Base-by-base conservation (phyloP, 2,797 vertebrate species). In the Karalla daura region DNA sequence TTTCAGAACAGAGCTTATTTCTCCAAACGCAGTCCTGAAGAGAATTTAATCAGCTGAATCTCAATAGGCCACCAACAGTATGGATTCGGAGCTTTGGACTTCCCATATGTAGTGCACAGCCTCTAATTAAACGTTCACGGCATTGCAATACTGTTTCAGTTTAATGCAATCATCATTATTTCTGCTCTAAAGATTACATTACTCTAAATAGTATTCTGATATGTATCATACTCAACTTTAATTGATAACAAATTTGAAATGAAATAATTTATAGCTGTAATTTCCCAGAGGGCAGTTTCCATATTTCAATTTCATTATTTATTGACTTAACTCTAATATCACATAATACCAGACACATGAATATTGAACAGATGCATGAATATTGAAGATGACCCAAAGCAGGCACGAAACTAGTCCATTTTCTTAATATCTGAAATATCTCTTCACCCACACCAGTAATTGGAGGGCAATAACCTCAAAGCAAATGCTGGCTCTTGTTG, bases 1-100 rank as follows among this genome's bases (percentile, higher is more conserved):
- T 84, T 75, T 81, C 41, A 77, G 75, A 89, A 85, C 78, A 53
- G 67, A 78, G 68, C 82, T 84, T 53, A 71, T 75, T 88, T 81
- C 70, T 80, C 64, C 62, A 55, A 74, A 75, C 33, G 46, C 35
- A 17, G 45, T 54, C 61, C 75, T 83, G 59, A 76, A 91, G 77
- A 78, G 67, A 71, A 68, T 90, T 83, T 68, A 71, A 63, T 59
- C 45, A 28, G 35, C 54, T 74, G 64, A 79, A 82, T 89, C 53
- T 80, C 64, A 79, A 74, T 68, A 18, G 70, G 35, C 63, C 64
- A 60, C 60, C 68, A 46, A 44, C 78, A 51, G 71, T 63, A 81
- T 66, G 45, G 54, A 74, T 76, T 18, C 5, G 13, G 36, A 70
- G 65, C 37, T 13, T 11, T 37, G 53, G 36, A 33, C 47, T 17